These are phyloP conservation scores for Coreius guichenoti DNA, from an alignment of 2,797 vertebrate genomes.

Conservation along the genomic window DNA sequence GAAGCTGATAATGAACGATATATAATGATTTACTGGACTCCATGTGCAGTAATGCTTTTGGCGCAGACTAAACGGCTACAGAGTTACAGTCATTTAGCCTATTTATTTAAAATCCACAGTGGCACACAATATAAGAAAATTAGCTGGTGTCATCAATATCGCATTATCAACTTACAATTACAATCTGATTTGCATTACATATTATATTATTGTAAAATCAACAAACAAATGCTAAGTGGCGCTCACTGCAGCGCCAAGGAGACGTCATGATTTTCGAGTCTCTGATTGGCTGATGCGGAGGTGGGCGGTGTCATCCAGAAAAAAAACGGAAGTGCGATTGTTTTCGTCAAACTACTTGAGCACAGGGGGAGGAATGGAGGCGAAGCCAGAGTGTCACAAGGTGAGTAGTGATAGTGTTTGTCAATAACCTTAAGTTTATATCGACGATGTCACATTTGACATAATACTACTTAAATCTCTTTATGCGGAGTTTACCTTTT, in stretches of 20 bases:
- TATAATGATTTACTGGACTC: neutral
- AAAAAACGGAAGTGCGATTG: conserved; percentile 66
- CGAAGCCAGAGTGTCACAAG: conserved; percentile 70
- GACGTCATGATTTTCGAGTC: neutral
- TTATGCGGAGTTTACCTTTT: neutral
- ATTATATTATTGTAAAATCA: neutral
- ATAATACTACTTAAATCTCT: neutral
- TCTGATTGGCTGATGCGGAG: conserved; percentile 62
- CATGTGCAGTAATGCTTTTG: neutral
- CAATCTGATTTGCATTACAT: neutral
- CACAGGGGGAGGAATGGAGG: conserved; percentile 70
- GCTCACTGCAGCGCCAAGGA: neutral
- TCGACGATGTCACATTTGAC: conserved; percentile 1
- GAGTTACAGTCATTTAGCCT: neutral
- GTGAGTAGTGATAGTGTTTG: conserved; percentile 57
- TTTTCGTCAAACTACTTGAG: conserved; percentile 69
- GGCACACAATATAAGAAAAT: neutral
- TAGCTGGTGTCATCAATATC: neutral
- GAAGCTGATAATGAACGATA: neutral
- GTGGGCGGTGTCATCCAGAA: neutral
- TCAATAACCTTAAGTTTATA: neutral
- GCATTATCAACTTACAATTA: neutral
- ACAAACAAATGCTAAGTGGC: neutral
- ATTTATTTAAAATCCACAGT: neutral
- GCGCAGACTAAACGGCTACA: neutral